phyloP scores from a whole-genome alignment of 2,888 invertebrate genomes.

The Acanthosepion pharaonis region DNA sequence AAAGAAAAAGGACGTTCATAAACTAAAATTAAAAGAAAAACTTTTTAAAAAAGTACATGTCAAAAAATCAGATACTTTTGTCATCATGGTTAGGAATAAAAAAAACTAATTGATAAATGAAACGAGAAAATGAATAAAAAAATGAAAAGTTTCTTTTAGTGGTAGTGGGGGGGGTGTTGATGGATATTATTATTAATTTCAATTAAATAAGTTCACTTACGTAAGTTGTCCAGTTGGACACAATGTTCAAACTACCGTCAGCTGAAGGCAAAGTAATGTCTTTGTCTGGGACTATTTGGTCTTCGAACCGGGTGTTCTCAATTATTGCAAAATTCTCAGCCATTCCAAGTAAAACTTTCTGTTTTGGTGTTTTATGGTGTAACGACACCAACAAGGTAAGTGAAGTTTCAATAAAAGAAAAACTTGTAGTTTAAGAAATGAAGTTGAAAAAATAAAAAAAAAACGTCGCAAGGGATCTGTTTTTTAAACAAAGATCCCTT shows the following conservation, averaged over 20 bases:
- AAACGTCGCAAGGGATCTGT: background rate
- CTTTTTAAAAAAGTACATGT: background rate
- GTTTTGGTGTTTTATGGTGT: background rate
- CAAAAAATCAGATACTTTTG: background rate
- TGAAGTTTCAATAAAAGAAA: background rate
- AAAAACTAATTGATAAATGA: background rate
- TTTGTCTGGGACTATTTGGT: constrained; percentile 71
- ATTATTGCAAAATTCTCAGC: constrained; percentile 61
- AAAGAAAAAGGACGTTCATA: no score
- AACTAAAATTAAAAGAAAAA: no score
- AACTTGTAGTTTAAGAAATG: background rate
- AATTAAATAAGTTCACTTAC: constrained; percentile 48
- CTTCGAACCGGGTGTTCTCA: constrained; percentile 64
- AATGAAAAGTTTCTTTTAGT: no score
- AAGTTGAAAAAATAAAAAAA: background rate
- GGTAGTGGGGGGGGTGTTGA: no score
- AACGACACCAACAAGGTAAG: background rate
- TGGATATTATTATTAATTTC: background rate
- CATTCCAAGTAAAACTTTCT: constrained; percentile 55
- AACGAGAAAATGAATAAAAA: background rate
- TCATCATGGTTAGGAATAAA: background rate
- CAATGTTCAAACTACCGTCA: constrained; percentile 55
- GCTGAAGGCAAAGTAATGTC: constrained; percentile 65
- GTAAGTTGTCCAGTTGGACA: constrained; percentile 53
- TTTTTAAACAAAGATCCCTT: background rate